Base-by-base conservation (phyloP, 2,113 vertebrate species). In the Dunckerocampus dactyliophorus region DNA sequence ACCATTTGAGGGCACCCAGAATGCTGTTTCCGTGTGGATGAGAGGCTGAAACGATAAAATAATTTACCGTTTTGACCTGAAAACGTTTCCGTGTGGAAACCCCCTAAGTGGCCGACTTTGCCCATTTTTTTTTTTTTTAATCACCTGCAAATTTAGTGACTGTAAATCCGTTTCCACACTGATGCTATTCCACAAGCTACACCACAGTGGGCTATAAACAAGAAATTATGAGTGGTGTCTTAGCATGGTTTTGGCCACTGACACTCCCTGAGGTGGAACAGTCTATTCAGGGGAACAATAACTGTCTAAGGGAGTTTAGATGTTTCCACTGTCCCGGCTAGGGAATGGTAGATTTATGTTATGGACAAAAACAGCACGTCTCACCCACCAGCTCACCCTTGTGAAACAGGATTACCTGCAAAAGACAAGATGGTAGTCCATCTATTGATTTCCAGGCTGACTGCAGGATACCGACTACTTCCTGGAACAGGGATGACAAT, bases 71-170 rank as follows among this genome's bases (percentile, higher is more conserved):
- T 28, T 28, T 28, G n/a, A 28, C 24, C 24, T 28, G 24, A 28
- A 28, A 28, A 28, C 24, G 2, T 28, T n/a, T n/a, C n/a, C n/a
- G 24, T 28, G 24, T 28, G 5, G 24, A n/a, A n/a, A n/a, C n/a
- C 24, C 24, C 24, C 24, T 28, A 85, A 85, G 81, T 69, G 74
- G 82, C 63, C 76, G 71, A 73, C 68, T 76, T 80, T 78, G 67
- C 59, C 76, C 74, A 79, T 22, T 42, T 20, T 56, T 57, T 57
- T 43, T 21, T 57, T 58, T 14, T 47, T 82, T 86, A 80, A 86
- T 85, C 75, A 74, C 81, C 77, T 72, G 74, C 77, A 88, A 84
- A 85, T 87, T 88, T 81, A 89, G 78, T 73, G 55, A 54, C 81
- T 72, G 74, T 88, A 84, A 85, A 88, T 87, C 80, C 75, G 73